Evolutionary conservation across 2,797 vertebrate species (phyloP).

Genomic region (Numenius phaeopus): DNA sequence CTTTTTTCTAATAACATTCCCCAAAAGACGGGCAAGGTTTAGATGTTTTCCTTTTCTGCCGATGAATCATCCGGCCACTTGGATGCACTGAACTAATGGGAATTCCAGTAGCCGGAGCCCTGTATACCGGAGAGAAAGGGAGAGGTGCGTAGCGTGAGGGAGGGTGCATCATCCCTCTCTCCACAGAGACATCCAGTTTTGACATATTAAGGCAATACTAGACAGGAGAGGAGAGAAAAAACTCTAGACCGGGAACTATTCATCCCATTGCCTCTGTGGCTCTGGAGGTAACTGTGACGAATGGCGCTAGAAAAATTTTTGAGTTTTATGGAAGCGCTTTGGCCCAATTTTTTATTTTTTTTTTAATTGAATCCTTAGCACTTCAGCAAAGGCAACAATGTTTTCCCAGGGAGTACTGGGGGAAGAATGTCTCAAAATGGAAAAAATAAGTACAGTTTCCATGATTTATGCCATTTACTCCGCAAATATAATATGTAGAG

Average conservation of each 20-base stretch:
- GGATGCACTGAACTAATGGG: not conserved
- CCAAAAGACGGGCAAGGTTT: not conserved
- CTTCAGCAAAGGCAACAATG: not conserved
- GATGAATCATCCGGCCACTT: slow-evolving; percentile 11
- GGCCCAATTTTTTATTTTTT: not conserved
- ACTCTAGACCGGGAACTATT: not conserved
- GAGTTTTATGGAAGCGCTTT: not conserved
- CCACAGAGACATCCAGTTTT: not conserved
- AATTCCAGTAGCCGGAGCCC: slow-evolving; percentile 19
- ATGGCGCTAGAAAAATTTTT: not conserved
- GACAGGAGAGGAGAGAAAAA: not conserved
- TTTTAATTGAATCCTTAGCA: slow-evolving; percentile 28
- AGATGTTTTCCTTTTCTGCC: not conserved
- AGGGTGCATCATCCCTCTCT: not conserved
- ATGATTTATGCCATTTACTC: slow-evolving; percentile 49
- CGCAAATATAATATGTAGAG: slow-evolving; percentile 53
- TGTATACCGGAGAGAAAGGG: not conserved
- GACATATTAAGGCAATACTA: not conserved
- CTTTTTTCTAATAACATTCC: not conserved
- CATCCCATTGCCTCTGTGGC: not conserved
- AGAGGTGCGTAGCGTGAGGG: not conserved
- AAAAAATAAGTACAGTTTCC: slow-evolving; percentile 55
- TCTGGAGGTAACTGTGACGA: not conserved
- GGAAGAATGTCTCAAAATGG: slow-evolving; percentile 31
- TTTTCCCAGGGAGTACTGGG: slow-evolving; percentile 13